Base-by-base conservation (phyloP, 1,140 invertebrate species). In the Drosophila ohnishii region DNA sequence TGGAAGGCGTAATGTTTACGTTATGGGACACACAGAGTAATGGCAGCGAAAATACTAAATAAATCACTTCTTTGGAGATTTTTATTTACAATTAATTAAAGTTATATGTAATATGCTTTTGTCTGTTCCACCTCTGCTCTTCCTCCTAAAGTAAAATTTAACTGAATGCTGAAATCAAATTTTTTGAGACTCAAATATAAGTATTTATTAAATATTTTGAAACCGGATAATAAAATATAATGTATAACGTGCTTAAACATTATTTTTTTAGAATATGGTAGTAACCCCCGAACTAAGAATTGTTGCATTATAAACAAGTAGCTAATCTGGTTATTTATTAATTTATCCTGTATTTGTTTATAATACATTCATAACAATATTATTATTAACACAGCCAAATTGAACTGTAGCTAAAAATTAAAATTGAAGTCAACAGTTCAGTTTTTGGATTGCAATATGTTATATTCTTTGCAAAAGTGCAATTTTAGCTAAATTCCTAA, bases 1-100 rank as follows among this genome's bases (percentile, higher is more conserved):
- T 82, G 66, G 62, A 64, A 72, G 72, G 53, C 74, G 61, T 64
- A 80, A 85, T 88, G 84, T 88, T 88, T 88, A 88, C 85, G 80
- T 89, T 88, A 57, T 66, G 53, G 13, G 53, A 55, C 51, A 22
- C 69, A 88, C 79, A 82, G 60, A 80, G 35, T 57, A n/a, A 25
- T 22, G 35, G 16, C 32, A 13, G 13, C 3, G 9, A 40, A 56
- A 42, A 56, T 56, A 56, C 34, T 16, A 35, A 53, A 14, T 35
- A 0, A 35, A 35, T 35, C 2, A 9, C 1, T 0, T 22, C 22
- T 51, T 37, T 8, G 19, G 19, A 35, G 13, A 35, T 35, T 35
- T 53, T 14, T 13, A 51, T 51, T 19, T 51, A 9, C 1, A 51
- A 22, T 51, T 19, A 14, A 19, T 19, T 51, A 9, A 25, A 25